phyloP scores from a whole-genome alignment of 1,140 invertebrate species.

The Stratiolaelaps scimitus region DNA sequence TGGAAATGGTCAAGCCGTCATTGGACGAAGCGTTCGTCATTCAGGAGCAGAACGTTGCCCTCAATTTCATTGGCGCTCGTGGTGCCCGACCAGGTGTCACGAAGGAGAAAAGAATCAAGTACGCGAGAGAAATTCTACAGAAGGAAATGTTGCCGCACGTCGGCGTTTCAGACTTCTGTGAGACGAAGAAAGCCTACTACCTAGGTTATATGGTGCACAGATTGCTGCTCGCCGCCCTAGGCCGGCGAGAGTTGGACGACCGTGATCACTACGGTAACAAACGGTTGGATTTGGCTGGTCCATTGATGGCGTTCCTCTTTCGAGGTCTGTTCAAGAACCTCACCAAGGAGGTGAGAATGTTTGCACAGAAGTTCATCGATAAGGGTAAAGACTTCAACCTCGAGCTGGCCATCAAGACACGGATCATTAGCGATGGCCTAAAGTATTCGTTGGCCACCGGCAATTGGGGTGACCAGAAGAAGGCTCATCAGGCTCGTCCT shows the following conservation, averaged over 20 bases:
- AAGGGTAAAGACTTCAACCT: conserved; percentile 95
- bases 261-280: conserved; percentile 99
- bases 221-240: conserved; percentile 79
- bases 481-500: conserved; percentile 92
- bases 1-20: conserved; percentile 99
- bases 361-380: conserved; percentile 98
- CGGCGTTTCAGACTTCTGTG: conserved; percentile 95
- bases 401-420: conserved; percentile 90
- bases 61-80: conserved; percentile 94
- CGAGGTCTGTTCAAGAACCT: conserved; percentile 69
- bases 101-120: conserved; percentile 96
- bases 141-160: conserved; percentile 99
- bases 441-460: conserved; percentile 94
- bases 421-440: conserved; percentile 95
- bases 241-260: conserved; percentile 88
- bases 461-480: conserved; percentile 99
- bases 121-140: conserved; percentile 95
- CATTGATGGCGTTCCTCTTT: conserved; percentile 74
- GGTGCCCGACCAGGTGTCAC: conserved; percentile 93
- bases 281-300: conserved; percentile 88
- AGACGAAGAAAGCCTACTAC: conserved; percentile 98
- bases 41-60: conserved; percentile 93
- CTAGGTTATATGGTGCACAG: conserved; percentile 97
- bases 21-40: conserved; percentile 98
- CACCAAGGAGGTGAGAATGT: conserved; percentile 89